Percentiles rank a stretch among this genome's conserved stretches.
These are phyloP conservation scores for Drosophila nr. medialis DNA, from an alignment of 2,888 invertebrate genomes.

Conservation along the genomic window DNA sequence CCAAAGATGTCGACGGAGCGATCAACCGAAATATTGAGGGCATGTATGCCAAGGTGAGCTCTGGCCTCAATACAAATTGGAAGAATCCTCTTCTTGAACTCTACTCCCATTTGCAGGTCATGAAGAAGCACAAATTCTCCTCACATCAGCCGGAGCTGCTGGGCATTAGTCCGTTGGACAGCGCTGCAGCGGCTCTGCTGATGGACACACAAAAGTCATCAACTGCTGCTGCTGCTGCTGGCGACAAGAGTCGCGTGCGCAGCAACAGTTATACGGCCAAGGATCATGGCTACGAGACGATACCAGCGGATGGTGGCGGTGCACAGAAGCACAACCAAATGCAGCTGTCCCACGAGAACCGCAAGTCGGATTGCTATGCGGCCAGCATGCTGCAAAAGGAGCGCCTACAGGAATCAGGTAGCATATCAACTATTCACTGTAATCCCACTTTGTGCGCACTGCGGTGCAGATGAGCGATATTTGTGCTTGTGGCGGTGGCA, in stretches of 20 bases:
- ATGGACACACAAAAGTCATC: slow-evolving; percentile 57
- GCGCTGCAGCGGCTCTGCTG: slow-evolving; percentile 74
- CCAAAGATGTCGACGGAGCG: slow-evolving; percentile 88
- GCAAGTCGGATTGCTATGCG: slow-evolving; percentile 84
- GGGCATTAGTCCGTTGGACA: slow-evolving; percentile 77
- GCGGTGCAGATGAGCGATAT: slow-evolving; percentile 10
- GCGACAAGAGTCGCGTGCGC: slow-evolving; percentile 85
- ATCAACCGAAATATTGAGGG: slow-evolving; percentile 90
- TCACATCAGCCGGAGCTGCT: slow-evolving; percentile 69
- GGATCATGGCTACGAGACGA: slow-evolving; percentile 89
- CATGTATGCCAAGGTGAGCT: slow-evolving; percentile 94
- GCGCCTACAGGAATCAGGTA: slow-evolving; percentile 81
- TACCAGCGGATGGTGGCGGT: slow-evolving; percentile 79
- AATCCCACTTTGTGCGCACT: neutral
- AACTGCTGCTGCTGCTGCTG: slow-evolving; percentile 77
- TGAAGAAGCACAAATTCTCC: slow-evolving; percentile 84
- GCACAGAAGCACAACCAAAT: slow-evolving; percentile 35
- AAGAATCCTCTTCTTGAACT: neutral
- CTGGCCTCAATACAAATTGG: too few relatives aligned
- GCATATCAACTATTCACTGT: neutral
- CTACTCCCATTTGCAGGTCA: slow-evolving; percentile 73
- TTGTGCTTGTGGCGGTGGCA: neutral
- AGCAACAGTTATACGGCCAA: slow-evolving; percentile 85
- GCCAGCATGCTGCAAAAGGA: slow-evolving; percentile 82
- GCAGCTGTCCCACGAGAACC: slow-evolving; percentile 76